A percentile compares a stretch with the other conserved stretches of the same genome.
Evolutionary conservation across 2,888 invertebrate species (phyloP).

Genomic region (Perdita meconis): DNA sequence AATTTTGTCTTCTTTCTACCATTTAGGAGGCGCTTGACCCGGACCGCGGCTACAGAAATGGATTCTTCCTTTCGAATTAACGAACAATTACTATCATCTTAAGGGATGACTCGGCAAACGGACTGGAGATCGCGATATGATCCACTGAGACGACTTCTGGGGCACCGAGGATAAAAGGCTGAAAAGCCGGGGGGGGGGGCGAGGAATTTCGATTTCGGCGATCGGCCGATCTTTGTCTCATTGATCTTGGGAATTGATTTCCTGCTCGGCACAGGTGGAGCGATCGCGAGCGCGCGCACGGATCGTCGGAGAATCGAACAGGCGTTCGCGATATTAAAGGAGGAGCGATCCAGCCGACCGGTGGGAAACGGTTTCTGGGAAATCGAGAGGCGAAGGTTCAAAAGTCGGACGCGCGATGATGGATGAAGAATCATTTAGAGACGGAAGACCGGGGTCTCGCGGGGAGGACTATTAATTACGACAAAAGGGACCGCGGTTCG

Average conservation of each 20-base stretch:
- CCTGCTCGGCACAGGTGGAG: not conserved
- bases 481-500: slow-evolving; percentile 82
- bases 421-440: slow-evolving; percentile 83
- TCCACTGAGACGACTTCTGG: slow-evolving; percentile 53
- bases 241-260: slow-evolving; percentile 50
- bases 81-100: slow-evolving; percentile 64
- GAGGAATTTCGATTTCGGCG: slow-evolving; percentile 20
- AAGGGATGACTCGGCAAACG: slow-evolving; percentile 58
- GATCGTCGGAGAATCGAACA: not conserved
- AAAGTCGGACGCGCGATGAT: slow-evolving; percentile 79
- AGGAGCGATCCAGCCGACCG: slow-evolving; percentile 18
- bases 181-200: slow-evolving; percentile 25
- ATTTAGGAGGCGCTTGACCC: not conserved
- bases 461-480: slow-evolving; percentile 83
- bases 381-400: slow-evolving; percentile 70
- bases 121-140: slow-evolving; percentile 54
- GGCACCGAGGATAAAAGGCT: slow-evolving; percentile 16
- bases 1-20: slow-evolving; percentile 36
- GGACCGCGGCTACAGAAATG: slow-evolving; percentile 49
- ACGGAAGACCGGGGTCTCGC: slow-evolving; percentile 73
- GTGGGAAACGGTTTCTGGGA: slow-evolving; percentile 65
- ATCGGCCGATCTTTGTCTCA: slow-evolving; percentile 7
- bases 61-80: slow-evolving; percentile 54
- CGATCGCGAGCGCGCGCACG: not conserved
- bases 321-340: slow-evolving; percentile 23